Conservation (phyloP, 2,113 vertebrate genomes). For the Mastomys coucha region DNA sequence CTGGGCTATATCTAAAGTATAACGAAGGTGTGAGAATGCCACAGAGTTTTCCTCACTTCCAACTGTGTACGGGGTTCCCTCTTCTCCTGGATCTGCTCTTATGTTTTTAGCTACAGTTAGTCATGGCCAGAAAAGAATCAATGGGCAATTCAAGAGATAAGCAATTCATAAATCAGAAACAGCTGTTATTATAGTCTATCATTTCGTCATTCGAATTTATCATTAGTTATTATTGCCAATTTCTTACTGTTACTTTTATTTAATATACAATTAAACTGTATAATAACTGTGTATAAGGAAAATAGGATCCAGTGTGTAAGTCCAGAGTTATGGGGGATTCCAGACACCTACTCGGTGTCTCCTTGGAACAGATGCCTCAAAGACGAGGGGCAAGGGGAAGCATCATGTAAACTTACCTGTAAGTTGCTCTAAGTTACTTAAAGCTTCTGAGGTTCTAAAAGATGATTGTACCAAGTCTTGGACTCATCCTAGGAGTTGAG, state of each 20-base stretch:
- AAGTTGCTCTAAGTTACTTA: neutral
- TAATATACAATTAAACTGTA: neutral
- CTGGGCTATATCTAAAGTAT: neutral
- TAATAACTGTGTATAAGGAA: neutral
- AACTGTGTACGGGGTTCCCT: too few species aligned
- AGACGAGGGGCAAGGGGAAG: too few species aligned
- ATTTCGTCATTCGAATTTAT: neutral
- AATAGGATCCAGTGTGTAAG: neutral
- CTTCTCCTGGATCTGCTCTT: neutral
- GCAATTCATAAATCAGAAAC: neutral
- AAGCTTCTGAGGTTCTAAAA: neutral
- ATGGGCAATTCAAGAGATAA: neutral
- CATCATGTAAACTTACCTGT: neutral
- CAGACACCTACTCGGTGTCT: neutral
- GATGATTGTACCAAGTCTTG: neutral
- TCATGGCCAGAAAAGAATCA: neutral
- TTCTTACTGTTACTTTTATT: neutral
- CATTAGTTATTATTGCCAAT: neutral
- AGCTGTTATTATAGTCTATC: neutral
- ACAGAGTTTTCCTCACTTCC: neutral
- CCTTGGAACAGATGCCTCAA: neutral
- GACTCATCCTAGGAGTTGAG: neutral
- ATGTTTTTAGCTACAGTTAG: neutral
- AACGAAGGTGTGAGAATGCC: neutral
- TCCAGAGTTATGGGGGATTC: neutral